phyloP scores from a whole-genome alignment of 1,140 invertebrate species.

The Pinna nobilis region DNA sequence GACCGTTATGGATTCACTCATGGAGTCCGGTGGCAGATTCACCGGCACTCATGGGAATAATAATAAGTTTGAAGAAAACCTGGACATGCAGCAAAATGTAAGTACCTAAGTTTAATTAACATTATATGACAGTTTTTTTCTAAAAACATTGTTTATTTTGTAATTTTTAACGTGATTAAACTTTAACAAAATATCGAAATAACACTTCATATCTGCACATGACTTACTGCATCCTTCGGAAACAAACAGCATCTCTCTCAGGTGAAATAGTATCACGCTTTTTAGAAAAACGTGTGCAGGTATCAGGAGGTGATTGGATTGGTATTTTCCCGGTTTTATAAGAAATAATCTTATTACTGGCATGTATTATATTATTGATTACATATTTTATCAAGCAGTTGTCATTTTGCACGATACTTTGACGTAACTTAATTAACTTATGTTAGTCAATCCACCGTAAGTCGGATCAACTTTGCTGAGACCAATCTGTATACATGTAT shows the following conservation, averaged over 20 bases:
- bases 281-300: slow-evolving; percentile 9
- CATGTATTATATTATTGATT: neutral
- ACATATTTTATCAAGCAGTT: neutral
- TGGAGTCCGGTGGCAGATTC: slow-evolving; percentile 3
- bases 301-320: neutral
- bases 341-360: slow-evolving; percentile 9
- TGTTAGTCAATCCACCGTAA: neutral
- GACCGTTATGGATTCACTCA: slow-evolving; percentile 4
- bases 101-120: neutral
- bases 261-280: neutral
- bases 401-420: neutral
- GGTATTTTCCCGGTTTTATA: neutral
- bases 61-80: neutral
- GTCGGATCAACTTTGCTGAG: slow-evolving; percentile 11
- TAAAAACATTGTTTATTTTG: neutral
- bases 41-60: neutral
- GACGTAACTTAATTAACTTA: neutral
- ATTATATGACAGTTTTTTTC: no score
- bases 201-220: no score
- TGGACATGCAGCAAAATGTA: slow-evolving; percentile 9
- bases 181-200: neutral
- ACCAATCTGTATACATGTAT: neutral
- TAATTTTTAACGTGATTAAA: neutral
- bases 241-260: neutral
- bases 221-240: no score